Evolutionary conservation across 1,140 invertebrate genomes (phyloP).

Genomic region (Dreissena rostriformis): DNA sequence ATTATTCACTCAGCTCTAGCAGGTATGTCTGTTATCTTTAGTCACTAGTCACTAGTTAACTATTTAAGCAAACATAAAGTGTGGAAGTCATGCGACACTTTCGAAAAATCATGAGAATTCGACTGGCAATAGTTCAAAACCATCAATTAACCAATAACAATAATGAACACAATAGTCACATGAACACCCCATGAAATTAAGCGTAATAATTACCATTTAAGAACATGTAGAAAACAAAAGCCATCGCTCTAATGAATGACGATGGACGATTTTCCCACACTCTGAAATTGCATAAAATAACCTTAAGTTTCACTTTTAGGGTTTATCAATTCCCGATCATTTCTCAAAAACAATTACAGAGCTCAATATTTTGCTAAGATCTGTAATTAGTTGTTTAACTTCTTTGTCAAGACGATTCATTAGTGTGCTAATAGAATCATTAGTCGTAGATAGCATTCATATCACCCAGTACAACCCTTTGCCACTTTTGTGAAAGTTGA

Average conservation of each 20-base stretch:
- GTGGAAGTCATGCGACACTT: no score
- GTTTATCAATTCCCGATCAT: not conserved
- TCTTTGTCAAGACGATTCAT: not conserved
- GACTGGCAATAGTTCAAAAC: no score
- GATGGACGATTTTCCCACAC: not conserved
- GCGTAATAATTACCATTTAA: no score
- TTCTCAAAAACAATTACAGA: not conserved
- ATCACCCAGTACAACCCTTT: not conserved
- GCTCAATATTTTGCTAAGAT: not conserved
- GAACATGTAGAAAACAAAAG: no score
- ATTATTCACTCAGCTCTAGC: no score
- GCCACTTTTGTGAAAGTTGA: not conserved
- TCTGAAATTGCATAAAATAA: not conserved
- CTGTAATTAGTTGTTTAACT: not conserved
- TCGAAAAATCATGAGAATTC: no score
- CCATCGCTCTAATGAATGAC: not conserved
- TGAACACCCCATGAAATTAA: no score
- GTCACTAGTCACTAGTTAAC: no score
- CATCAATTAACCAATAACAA: no score
- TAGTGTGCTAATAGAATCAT: not conserved
- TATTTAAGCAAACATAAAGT: no score
- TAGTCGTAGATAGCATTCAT: not conserved
- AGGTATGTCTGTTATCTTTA: no score
- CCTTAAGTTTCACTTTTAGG: not conserved
- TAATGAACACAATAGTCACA: no score